Evolutionary conservation across 2,888 invertebrate genomes (phyloP), one percentile per base, ranked within the genome.

Genomic region (Theodoxus fluviatilis): DNA sequence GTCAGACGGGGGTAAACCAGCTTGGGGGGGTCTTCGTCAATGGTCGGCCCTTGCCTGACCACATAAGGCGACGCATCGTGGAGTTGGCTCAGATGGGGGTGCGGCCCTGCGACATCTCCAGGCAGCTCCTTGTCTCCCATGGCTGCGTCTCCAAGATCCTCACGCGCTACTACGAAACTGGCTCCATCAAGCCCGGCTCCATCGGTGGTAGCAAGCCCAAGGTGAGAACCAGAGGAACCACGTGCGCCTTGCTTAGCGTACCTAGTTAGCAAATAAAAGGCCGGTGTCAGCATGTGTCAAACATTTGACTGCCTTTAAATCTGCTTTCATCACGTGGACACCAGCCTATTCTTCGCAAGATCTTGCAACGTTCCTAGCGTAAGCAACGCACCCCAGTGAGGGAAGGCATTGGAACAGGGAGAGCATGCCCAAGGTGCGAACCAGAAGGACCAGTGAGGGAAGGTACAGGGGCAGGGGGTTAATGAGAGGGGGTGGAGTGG

Each of bases 61-160:
- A 94, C 82, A 95, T 97, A 25, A 91, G 97, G 73, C 91, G 95
- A 75, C 91, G 96, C 75, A 98, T 98, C 78, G 97, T 98, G 0
- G 96, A 97, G 86, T 90, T 98, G 83, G 97, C 97, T 35, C 90
- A 96, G 82, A 92, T 96, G 89, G 97, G 97, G 0, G 96, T 98
- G 0, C 89, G 97, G 59, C 97, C 98, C 22, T 98, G 97, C 87
- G 98, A 98, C 89, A 98, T 98, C 87, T 96, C 96, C 67, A 89
- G 98, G 9, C 96, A 97, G 85, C 91, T 98, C 71, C 91, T 97
- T 68, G 97, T 98, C 66, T 96, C 96, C 0, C 97, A 98, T 85
- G 98, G 97, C 71, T 98, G 97, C 88, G 97, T 98, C 68, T 96
- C 96, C 77, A 98, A 98, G 90, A 98, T 98, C 78, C 90, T 98